These are phyloP conservation scores for Mesocentrotus franciscanus DNA, from an alignment of 53 echinoderm and acorn worm species.

Conservation along the genomic window DNA sequence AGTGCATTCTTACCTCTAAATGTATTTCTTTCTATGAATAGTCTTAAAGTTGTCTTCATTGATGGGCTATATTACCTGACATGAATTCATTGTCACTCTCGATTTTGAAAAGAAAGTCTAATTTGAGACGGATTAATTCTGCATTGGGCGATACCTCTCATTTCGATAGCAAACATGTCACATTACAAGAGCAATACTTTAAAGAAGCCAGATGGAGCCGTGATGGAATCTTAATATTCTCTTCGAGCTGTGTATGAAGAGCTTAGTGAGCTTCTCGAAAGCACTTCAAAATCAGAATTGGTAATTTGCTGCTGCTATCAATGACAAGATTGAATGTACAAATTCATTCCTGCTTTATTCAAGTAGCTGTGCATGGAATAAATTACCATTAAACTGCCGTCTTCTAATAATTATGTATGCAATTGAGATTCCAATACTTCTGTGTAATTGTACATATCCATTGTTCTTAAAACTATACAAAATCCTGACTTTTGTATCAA, in stretches of 20 bases:
- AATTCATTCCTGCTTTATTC: conserved; percentile 20
- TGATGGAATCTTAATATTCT: conserved; percentile 3
- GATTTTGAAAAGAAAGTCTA: not conserved
- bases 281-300: conserved; percentile 51
- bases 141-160: not conserved
- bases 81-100: not conserved
- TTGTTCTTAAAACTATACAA: not conserved
- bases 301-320: conserved; percentile 32
- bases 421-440: not conserved
- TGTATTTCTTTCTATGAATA: not conserved
- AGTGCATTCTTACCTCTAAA: not conserved
- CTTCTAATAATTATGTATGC: conserved; percentile 1
- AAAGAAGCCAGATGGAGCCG: not conserved
- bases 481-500: not conserved
- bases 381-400: not conserved
- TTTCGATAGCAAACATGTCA: conserved; percentile 37
- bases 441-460: not conserved
- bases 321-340: conserved; percentile 51
- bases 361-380: conserved; percentile 20
- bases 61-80: not conserved
- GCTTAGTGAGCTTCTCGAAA: not conserved
- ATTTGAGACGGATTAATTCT: not conserved
- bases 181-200: not conserved
- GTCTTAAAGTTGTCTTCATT: not conserved
- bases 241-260: conserved; percentile 10